Evolutionary conservation across 2,888 invertebrate species (phyloP).

Genomic region (Pogonocherus hispidulus): DNA sequence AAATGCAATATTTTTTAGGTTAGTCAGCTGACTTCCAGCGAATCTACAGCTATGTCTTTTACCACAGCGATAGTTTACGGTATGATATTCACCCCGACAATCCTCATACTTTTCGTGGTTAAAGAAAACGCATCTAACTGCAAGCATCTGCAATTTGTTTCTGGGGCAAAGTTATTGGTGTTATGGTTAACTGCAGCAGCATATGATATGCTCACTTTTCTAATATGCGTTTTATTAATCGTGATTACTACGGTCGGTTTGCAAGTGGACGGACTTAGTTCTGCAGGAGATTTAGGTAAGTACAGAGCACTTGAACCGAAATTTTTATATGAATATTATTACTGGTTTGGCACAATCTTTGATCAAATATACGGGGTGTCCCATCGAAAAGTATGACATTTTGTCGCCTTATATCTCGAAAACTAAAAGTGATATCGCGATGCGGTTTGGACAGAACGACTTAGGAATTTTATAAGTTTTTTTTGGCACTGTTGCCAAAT

Average conservation of each 20-base stretch:
- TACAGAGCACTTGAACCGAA: too few relatives aligned
- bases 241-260: slow-evolving; percentile 77
- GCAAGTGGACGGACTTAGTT: slow-evolving; percentile 75
- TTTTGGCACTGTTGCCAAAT: too few relatives aligned
- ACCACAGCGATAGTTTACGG: slow-evolving; percentile 82
- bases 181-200: slow-evolving; percentile 80
- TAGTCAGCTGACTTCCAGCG: slow-evolving; percentile 59
- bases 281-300: slow-evolving; percentile 72
- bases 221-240: slow-evolving; percentile 72
- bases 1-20: slow-evolving; percentile 56
- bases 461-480: too few relatives aligned
- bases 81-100: slow-evolving; percentile 78
- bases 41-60: slow-evolving; percentile 73
- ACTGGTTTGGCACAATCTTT: too few relatives aligned
- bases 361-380: too few relatives aligned
- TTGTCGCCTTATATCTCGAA: too few relatives aligned
- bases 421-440: too few relatives aligned
- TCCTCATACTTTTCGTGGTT: slow-evolving; percentile 75
- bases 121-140: slow-evolving; percentile 79
- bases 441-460: too few relatives aligned
- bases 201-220: slow-evolving; percentile 78
- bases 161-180: slow-evolving; percentile 76
- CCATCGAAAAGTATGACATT: too few relatives aligned
- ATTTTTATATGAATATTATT: too few relatives aligned
- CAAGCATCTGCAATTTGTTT: slow-evolving; percentile 80